Percentiles rank a stretch among this genome's conserved stretches.
Conservation (phyloP, 1,140 invertebrate genomes). For the Drosophila sp. region DNA sequence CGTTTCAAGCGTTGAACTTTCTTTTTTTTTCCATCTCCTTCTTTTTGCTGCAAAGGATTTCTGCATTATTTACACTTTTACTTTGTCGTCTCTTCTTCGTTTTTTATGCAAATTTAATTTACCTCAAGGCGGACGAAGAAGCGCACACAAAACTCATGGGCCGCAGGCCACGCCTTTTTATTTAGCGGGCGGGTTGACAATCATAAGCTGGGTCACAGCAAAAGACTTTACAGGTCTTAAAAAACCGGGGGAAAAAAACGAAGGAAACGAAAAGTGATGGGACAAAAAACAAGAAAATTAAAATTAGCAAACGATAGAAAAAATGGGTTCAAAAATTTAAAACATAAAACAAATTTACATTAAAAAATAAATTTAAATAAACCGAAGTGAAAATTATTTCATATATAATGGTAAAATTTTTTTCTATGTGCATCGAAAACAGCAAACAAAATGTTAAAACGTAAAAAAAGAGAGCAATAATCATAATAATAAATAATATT, state of each 20-base stretch:
- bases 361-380: background rate
- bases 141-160: slow-evolving; percentile 15
- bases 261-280: background rate
- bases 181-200: slow-evolving; percentile 44
- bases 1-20: slow-evolving; percentile 35
- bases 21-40: background rate
- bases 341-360: background rate
- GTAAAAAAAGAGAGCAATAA: slow-evolving; percentile 33
- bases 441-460: slow-evolving; percentile 40
- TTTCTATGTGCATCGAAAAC: background rate
- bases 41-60: slow-evolving; percentile 44
- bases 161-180: slow-evolving; percentile 38
- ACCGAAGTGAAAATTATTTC: background rate
- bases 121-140: slow-evolving; percentile 42
- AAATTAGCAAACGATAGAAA: background rate
- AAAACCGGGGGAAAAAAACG: background rate
- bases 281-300: slow-evolving; percentile 12
- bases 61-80: slow-evolving; percentile 42
- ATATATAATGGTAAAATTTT: background rate
- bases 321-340: background rate
- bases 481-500: background rate
- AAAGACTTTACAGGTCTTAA: slow-evolving; percentile 14
- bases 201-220: slow-evolving; percentile 37
- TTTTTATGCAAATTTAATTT: slow-evolving; percentile 79
- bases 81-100: slow-evolving; percentile 15